Evolutionary conservation across 2,797 vertebrate genomes (phyloP), one percentile per base, ranked within the genome.

Genomic region (Sebastes steindachneri): DNA sequence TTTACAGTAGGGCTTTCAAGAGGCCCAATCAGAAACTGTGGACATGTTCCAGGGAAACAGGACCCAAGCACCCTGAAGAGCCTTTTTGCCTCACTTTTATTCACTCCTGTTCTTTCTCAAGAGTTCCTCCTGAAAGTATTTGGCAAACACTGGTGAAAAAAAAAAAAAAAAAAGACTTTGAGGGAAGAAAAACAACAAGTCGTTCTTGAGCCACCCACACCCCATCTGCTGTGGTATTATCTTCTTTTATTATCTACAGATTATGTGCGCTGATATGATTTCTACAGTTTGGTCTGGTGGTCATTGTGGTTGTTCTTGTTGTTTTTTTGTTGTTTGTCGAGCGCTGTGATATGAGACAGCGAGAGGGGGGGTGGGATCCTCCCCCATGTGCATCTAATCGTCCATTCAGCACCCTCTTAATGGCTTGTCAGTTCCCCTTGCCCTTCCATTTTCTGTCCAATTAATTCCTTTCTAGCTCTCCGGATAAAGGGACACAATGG

Each of bases 401-500:
- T 95, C 95, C 95, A 96, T 97, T 97, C 97, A 97, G 96, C 94
- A 95, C 87, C 92, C 95, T 95, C 95, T 96, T 97, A 98, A 98
- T 98, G 97, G 97, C 96, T 97, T 96, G 97, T 98, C 97, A 97
- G 97, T 97, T 97, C 96, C 93, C 96, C 96, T 95, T 96, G 96
- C 96, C 97, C 97, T 97, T 97, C 97, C 96, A 98, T 97, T 99
- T 98, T 98, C 97, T 98, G 97, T 98, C 97, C 98, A 99, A 99
- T 99, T 99, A 98, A 99, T 98, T 99, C 97, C 98, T 99, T 98
- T 98, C 96, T 97, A 96, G 94, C 96, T 95, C 94, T 97, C 97
- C 96, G 96, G 97, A 98, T 98, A 98, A 98, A 98, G 95, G 95
- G 95, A 97, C 95, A 99, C 98, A 99, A 98, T 95, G 92, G 96